phyloP scores from a whole-genome alignment of 2,113 vertebrate species.

The Brachypteracias leptosomus region DNA sequence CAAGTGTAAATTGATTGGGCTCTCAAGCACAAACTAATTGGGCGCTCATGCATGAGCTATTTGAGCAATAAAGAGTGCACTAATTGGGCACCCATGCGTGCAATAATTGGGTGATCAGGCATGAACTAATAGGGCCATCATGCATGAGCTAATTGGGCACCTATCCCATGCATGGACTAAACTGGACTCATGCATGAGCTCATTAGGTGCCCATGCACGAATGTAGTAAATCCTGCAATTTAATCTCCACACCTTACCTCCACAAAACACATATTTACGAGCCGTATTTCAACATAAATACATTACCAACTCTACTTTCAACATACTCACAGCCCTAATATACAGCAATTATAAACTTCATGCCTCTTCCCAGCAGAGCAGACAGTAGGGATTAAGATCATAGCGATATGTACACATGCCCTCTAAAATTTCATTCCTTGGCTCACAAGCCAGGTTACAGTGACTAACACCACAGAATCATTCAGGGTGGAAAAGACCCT shows the following conservation, averaged over 20 bases:
- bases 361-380: background rate
- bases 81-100: background rate
- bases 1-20: background rate
- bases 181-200: background rate
- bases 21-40: slow-evolving; percentile 1
- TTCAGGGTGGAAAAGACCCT: background rate
- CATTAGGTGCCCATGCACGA: background rate
- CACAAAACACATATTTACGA: background rate
- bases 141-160: background rate
- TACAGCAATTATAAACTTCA: background rate
- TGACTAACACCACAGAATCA: background rate
- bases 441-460: background rate
- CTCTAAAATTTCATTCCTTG: background rate
- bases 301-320: background rate
- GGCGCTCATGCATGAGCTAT: background rate
- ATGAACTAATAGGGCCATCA: background rate
- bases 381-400: background rate
- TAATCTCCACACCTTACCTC: background rate
- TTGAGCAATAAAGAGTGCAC: background rate
- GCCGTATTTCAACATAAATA: background rate
- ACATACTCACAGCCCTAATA: background rate
- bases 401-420: background rate
- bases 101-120: background rate
- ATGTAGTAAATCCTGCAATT: background rate
- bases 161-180: background rate